Base-by-base conservation (phyloP, 92 coral and sea anemone species). In the Epizoanthus illoricatus region DNA sequence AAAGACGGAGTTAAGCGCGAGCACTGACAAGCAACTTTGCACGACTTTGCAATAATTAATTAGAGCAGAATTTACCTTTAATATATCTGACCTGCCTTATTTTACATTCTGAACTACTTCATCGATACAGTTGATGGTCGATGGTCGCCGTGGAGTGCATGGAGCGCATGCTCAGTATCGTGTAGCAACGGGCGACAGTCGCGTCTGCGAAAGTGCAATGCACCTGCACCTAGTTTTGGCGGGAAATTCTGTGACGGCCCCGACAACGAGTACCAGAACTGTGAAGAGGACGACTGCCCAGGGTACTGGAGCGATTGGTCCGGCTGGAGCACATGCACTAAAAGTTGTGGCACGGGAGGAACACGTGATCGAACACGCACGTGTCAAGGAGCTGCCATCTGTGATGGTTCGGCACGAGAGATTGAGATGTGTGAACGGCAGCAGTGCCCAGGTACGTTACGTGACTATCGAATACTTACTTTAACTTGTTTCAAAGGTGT, bases 291-390 rank as follows among this genome's bases (percentile, higher is more conserved):
- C 28, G 94, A 90, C 54, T 97, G 99, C 43, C 99, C 98, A 84
- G 99, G 99, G n/a, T 88, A 81, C 75, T 97, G 97, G 92, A 94
- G 99, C 66, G 97, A 97, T 59, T 97, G 99, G 99, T 85, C 97
- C 3, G 92, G 79, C 65, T 97, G 99, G 99, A 94, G 94, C 65
- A 85, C 90, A 54, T 97, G 99, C 71, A 86, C 94, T 8, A 86
- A 90, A 76, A 93, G 88, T 11, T 97, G 99, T 73, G 99, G 99
- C 23, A 49, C 91, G 7, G 99, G 99, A 8, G 99, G 99, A 41
- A 90, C 90, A 66, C 97, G 95, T 65, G 86, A 91, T 74, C 89
- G 94, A 40, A 86, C 96, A 17, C 95, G 98, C 19, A 93, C 98
- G 33, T 97, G 99, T 69, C 98, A 97, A 71, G 99, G 98, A 40